A percentile compares a stretch with the other conserved stretches of the same genome.
phyloP scores from a whole-genome alignment of 2,888 invertebrate species.

The Venustoraphidia nigricollis region DNA sequence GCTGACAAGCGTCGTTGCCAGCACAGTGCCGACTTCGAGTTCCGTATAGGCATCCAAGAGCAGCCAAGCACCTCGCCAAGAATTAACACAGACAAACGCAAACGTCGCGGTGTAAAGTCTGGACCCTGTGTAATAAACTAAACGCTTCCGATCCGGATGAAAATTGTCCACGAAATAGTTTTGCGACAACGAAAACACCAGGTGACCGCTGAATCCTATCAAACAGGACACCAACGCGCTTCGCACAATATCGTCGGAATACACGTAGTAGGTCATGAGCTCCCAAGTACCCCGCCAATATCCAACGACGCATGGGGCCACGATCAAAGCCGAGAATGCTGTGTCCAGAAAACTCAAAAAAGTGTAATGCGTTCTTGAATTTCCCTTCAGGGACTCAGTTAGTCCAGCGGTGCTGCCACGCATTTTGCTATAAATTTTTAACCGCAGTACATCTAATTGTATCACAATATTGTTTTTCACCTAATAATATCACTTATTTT shows the following conservation, averaged over 20 bases:
- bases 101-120: conserved; percentile 60
- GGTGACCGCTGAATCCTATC: conserved; percentile 54
- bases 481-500: not conserved
- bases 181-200: conserved; percentile 53
- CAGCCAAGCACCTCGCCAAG: conserved; percentile 77
- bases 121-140: conserved; percentile 53
- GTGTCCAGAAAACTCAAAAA: conserved; percentile 55
- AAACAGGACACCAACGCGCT: conserved; percentile 53
- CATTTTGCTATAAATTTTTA: conserved; percentile 27
- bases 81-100: conserved; percentile 69
- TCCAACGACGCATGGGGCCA: conserved; percentile 67
- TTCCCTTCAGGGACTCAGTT: conserved; percentile 41
- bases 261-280: conserved; percentile 56
- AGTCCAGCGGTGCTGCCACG: conserved; percentile 53
- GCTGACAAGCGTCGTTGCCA: conserved; percentile 48
- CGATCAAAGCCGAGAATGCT: conserved; percentile 51
- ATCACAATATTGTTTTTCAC: not conserved
- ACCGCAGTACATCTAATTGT: not conserved
- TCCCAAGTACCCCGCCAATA: conserved; percentile 83
- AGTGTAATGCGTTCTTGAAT: conserved; percentile 30
- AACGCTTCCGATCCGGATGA: conserved; percentile 50
- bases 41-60: conserved; percentile 57
- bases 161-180: conserved; percentile 38
- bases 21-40: conserved; percentile 33
- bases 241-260: conserved; percentile 38